phyloP scores from a whole-genome alignment of 2,797 vertebrate species.

The Petrocephalus sullivani region DNA sequence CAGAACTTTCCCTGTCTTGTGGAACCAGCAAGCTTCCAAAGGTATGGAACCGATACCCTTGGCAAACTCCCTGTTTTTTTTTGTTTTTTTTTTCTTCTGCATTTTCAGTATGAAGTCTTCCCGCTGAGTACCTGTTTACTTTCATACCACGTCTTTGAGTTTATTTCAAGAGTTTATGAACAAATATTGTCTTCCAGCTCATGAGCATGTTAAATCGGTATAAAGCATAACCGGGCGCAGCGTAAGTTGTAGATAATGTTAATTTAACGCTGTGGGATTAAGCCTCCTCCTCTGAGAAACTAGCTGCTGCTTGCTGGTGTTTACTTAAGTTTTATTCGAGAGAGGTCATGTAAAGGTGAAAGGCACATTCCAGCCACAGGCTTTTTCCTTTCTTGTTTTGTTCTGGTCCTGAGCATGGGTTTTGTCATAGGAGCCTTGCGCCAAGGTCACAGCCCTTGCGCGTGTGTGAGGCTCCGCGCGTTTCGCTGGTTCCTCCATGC shows the following conservation, averaged over 20 bases:
- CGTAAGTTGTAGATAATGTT: conserved; percentile 32
- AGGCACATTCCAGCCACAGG: conserved; percentile 4
- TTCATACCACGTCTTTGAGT: neutral
- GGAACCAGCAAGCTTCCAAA: conserved; percentile 61
- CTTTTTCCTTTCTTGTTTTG: neutral
- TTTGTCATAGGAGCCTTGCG: conserved; percentile 11
- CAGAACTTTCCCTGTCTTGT: conserved; percentile 59
- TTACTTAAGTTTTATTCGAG: conserved; percentile 33
- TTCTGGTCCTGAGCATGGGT: neutral
- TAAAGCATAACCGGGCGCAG: conserved; percentile 22
- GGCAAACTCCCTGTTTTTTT: neutral
- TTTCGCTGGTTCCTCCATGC: neutral
- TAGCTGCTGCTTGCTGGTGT: conserved; percentile 23
- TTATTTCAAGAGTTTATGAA: conserved; percentile 25
- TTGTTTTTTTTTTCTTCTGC: no score
- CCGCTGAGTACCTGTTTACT: neutral
- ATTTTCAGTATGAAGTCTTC: neutral
- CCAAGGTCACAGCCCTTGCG: neutral
- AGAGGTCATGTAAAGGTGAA: conserved; percentile 72
- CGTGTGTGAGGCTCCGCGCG: neutral
- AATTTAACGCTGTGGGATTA: conserved; percentile 33
- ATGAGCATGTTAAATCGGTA: conserved; percentile 31
- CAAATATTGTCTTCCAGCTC: conserved; percentile 14
- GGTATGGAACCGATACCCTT: conserved; percentile 49
- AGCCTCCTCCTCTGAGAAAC: conserved; percentile 9